These are phyloP conservation scores for Meiosimyza platycephala DNA, from an alignment of 2,888 invertebrate genomes.

Conservation along the genomic window DNA sequence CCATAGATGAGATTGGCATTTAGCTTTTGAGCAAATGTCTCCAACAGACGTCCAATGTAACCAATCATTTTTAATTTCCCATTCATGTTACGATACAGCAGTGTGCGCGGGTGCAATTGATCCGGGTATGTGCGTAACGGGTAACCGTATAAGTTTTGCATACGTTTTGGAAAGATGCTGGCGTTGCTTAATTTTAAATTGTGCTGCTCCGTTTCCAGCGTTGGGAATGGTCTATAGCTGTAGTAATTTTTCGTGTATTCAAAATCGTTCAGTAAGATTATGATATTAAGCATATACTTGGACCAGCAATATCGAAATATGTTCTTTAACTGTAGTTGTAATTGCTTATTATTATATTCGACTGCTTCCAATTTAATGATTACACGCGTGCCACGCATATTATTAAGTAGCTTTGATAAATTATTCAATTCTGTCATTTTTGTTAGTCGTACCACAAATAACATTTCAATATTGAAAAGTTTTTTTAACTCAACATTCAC, in stretches of 20 bases:
- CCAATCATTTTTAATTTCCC: constrained; percentile 30
- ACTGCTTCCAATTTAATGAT: too few species aligned
- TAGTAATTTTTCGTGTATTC: constrained; percentile 37
- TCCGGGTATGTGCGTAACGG: constrained; percentile 36
- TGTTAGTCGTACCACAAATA: too few species aligned
- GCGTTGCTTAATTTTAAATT: background rate
- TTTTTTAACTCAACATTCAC: too few species aligned
- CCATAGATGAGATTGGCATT: constrained; percentile 27
- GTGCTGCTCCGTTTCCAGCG: constrained; percentile 33
- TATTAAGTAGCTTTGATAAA: too few species aligned
- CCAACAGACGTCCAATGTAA: constrained; percentile 37
- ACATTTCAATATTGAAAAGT: too few species aligned
- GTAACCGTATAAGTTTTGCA: constrained; percentile 32
- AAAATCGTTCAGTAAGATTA: constrained; percentile 22
- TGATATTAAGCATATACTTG: constrained; percentile 41
- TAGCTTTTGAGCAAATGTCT: constrained; percentile 26
- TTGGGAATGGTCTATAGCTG: constrained; percentile 49
- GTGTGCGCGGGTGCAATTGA: constrained; percentile 35
- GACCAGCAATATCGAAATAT: too few species aligned
- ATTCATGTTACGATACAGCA: constrained; percentile 14
- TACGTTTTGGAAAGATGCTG: constrained; percentile 28
- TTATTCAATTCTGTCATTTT: too few species aligned
- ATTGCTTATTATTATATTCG: too few species aligned
- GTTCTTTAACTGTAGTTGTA: too few species aligned
- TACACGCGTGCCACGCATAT: too few species aligned